Evolutionary conservation across 2,113 vertebrate genomes (phyloP).

Genomic region (Capra hircus): DNA sequence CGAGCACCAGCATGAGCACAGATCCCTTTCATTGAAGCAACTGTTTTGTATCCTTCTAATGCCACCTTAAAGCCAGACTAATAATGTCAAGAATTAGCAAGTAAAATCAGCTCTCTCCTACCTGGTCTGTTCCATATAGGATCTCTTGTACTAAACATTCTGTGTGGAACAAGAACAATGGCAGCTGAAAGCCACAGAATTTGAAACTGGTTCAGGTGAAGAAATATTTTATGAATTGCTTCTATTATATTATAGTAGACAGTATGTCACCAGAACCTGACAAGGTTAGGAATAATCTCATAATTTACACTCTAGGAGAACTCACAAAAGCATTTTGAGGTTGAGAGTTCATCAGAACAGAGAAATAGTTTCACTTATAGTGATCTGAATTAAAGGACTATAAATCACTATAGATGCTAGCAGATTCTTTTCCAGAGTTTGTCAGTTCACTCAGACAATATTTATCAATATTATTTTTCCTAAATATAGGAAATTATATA

Average conservation of each 20-base stretch:
- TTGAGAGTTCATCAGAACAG: slow-evolving; percentile 59
- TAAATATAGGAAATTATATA: not conserved
- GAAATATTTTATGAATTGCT: slow-evolving; percentile 57
- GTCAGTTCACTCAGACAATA: not conserved
- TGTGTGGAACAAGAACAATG: slow-evolving; percentile 17
- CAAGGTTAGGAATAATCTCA: slow-evolving; percentile 67
- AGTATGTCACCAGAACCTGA: slow-evolving; percentile 54
- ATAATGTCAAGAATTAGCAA: not conserved
- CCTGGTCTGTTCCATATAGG: not conserved
- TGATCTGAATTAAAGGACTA: not conserved
- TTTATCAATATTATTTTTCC: not conserved
- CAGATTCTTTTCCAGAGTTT: slow-evolving; percentile 27
- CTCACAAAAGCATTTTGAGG: slow-evolving; percentile 52
- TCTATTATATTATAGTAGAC: slow-evolving; percentile 57
- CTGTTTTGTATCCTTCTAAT: not conserved
- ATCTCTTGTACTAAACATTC: not conserved
- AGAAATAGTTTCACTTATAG: slow-evolving; percentile 55
- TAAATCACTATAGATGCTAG: slow-evolving; percentile 19
- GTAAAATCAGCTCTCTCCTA: slow-evolving; percentile 19
- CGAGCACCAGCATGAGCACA: not conserved
- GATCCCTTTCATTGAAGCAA: not conserved
- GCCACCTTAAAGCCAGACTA: not conserved
- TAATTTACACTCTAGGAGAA: slow-evolving; percentile 62
- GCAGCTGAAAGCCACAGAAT: slow-evolving; percentile 20
- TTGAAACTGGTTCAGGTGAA: slow-evolving; percentile 44